A percentile compares a stretch with the other conserved stretches of the same genome.
These are phyloP conservation scores for Anser brachyrhynchus DNA, from an alignment of 2,113 vertebrate genomes.

Conservation along the genomic window DNA sequence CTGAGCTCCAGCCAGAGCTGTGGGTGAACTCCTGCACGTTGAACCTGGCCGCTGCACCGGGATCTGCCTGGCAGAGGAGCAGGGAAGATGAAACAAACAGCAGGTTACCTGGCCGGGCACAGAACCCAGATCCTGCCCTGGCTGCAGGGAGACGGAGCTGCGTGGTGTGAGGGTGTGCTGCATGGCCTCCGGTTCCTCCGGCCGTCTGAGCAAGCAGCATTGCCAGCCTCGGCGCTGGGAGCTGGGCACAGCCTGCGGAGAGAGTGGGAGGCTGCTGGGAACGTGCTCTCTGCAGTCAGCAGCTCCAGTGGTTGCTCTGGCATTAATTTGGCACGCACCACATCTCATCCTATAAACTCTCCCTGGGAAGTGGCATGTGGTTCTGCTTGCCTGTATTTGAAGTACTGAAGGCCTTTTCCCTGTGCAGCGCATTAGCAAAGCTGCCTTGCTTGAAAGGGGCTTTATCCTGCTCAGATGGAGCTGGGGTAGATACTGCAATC, in stretches of 20 bases:
- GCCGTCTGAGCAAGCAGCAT: not conserved
- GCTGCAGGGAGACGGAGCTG: constrained; percentile 25
- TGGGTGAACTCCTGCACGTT: not conserved
- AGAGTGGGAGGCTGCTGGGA: constrained; percentile 19
- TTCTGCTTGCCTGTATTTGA: not conserved
- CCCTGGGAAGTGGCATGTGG: constrained; percentile 49
- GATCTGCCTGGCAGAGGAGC: not conserved
- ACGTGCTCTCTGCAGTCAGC: not conserved
- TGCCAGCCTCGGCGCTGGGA: not conserved
- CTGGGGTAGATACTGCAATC: not conserved
- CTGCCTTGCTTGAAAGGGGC: constrained; percentile 29
- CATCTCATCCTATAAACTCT: constrained; percentile 38
- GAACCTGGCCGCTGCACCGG: not conserved
- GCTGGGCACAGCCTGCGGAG: not conserved
- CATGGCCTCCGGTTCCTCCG: constrained; percentile 4
- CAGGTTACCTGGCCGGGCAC: not conserved
- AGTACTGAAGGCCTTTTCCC: constrained; percentile 24
- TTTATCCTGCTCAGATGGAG: constrained; percentile 6
- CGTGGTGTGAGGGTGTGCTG: not conserved
- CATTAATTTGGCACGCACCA: not conserved
- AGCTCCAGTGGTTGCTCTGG: constrained; percentile 26
- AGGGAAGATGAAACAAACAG: not conserved
- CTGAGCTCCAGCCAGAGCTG: not conserved
- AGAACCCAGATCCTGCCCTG: not conserved
- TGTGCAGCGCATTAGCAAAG: not conserved